These are phyloP conservation scores for Chrysodeixis includens DNA, from an alignment of 2,888 invertebrate species.

Conservation along the genomic window DNA sequence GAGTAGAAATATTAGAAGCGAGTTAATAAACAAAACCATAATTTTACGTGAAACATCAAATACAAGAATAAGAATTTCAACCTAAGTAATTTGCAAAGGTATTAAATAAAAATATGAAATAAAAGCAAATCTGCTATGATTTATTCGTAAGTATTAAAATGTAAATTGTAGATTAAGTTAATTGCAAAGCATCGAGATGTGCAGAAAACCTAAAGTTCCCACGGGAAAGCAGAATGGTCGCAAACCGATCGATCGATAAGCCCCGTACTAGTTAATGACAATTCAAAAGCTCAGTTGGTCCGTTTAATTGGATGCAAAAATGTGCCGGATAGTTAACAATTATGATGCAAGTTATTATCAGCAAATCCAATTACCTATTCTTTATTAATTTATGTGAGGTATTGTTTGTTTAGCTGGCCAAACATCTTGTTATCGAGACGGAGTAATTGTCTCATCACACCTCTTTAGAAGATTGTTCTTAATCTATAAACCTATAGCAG, in stretches of 20 bases:
- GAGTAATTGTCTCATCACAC: not conserved
- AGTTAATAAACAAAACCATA: not conserved
- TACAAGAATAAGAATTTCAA: no score
- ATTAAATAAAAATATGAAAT: not conserved
- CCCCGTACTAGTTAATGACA: conserved; percentile 41
- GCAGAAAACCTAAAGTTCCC: conserved; percentile 46
- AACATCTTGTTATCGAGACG: conserved; percentile 14
- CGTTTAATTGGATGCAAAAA: conserved; percentile 44
- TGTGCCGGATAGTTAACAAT: conserved; percentile 19
- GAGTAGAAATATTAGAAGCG: not conserved
- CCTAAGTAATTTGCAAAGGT: no score
- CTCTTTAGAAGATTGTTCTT: not conserved
- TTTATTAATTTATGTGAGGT: conserved; percentile 25
- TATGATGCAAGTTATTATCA: conserved; percentile 15
- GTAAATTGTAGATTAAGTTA: conserved; percentile 16
- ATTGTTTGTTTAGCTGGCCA: conserved; percentile 19
- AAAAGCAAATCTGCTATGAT: not conserved
- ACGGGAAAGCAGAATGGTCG: conserved; percentile 50
- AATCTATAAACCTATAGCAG: not conserved
- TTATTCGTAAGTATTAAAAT: not conserved
- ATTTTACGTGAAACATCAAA: not conserved
- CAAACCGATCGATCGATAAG: conserved; percentile 52
- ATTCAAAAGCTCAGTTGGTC: conserved; percentile 41
- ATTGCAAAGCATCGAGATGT: conserved; percentile 20
- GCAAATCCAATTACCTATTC: conserved; percentile 15